phyloP scores from a whole-genome alignment of 2,113 vertebrate genomes.

The Penelope pileata region DNA sequence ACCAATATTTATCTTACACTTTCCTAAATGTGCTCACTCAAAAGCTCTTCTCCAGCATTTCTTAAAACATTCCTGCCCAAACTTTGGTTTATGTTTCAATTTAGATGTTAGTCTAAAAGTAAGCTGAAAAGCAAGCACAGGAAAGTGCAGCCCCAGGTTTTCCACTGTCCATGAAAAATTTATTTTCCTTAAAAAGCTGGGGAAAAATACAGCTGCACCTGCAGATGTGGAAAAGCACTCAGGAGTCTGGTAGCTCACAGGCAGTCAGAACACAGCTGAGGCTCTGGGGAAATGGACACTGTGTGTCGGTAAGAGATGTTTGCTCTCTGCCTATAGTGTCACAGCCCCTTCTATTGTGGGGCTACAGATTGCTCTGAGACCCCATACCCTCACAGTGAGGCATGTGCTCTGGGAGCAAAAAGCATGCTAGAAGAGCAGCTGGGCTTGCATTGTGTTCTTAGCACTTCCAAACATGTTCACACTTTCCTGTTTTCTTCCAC shows the following conservation, averaged over 20 bases:
- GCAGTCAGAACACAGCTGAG: not conserved
- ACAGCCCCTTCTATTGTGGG: not conserved
- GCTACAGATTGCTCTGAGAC: fast-evolving
- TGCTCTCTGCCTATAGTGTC: not conserved
- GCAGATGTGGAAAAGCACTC: not conserved
- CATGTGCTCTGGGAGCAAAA: fast-evolving
- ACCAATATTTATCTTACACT: not conserved
- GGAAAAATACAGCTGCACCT: not conserved
- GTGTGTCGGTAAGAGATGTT: not conserved
- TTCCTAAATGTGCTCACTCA: not conserved
- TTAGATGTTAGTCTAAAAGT: not conserved
- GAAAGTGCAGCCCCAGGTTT: not conserved
- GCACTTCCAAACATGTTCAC: not conserved
- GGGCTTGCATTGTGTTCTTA: fast-evolving
- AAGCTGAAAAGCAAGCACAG: not conserved
- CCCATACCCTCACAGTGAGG: fast-evolving
- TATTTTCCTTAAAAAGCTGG: not conserved
- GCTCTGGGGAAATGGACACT: not conserved
- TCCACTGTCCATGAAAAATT: not conserved
- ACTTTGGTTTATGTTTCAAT: not conserved
- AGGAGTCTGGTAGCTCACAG: not conserved
- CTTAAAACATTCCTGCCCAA: not conserved
- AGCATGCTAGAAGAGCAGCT: not conserved
- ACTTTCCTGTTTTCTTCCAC: not conserved
- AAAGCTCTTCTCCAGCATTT: not conserved